Evolutionary conservation across 2,888 invertebrate species (phyloP).

Genomic region (Colostygia pectinataria): DNA sequence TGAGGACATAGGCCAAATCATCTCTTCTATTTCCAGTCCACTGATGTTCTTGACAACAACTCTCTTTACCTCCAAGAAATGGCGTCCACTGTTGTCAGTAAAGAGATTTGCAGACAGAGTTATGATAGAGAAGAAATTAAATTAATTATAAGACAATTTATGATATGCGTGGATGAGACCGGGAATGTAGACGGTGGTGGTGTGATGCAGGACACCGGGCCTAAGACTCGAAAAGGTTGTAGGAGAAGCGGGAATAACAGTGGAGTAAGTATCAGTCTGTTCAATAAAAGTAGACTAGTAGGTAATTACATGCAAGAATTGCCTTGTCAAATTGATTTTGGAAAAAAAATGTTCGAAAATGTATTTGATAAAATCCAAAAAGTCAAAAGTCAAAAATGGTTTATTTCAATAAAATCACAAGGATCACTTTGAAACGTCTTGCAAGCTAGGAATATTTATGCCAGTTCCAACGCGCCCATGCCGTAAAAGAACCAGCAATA

Average conservation of each 20-base stretch:
- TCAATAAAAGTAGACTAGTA: too few species aligned
- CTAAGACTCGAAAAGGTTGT: background rate
- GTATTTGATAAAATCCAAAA: too few species aligned
- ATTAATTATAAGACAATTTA: constrained; percentile 13
- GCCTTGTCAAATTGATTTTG: too few species aligned
- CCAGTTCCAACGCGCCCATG: too few species aligned
- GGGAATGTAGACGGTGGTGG: constrained; percentile 26
- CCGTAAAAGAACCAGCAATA: too few species aligned
- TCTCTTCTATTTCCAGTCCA: background rate
- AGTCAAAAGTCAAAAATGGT: too few species aligned
- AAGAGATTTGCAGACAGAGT: constrained; percentile 29
- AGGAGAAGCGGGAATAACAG: constrained; percentile 6
- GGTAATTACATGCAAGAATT: too few species aligned
- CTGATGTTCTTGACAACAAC: constrained; percentile 8
- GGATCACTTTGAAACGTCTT: too few species aligned
- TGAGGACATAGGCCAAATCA: background rate
- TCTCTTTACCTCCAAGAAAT: constrained; percentile 18
- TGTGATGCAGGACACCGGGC: background rate
- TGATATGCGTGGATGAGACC: constrained; percentile 23
- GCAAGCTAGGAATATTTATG: too few species aligned
- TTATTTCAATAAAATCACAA: too few species aligned
- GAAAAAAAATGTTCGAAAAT: too few species aligned
- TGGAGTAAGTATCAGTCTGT: background rate
- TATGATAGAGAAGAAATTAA: constrained; percentile 5
- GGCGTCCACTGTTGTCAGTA: constrained; percentile 37